Conservation (phyloP, 2,888 invertebrate species). For the Parascotia fuliginaria region DNA sequence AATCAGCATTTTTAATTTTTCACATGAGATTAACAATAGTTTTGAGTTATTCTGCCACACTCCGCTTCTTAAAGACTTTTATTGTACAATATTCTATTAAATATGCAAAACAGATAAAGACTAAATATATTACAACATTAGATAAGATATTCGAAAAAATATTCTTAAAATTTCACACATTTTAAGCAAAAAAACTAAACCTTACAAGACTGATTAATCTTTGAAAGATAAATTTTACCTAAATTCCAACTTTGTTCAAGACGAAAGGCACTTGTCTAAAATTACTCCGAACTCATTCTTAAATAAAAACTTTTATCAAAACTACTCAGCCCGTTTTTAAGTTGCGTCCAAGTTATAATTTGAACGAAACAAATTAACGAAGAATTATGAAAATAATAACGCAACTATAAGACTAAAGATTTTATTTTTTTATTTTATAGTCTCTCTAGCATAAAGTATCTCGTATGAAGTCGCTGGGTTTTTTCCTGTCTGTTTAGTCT, state of each 20-base stretch:
- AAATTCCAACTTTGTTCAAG: constrained; percentile 9
- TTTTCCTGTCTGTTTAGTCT: too few species aligned
- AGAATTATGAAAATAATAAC: too few species aligned
- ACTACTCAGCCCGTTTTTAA: constrained; percentile 9
- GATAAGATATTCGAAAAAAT: not conserved
- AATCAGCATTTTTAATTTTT: constrained; percentile 61
- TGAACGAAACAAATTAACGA: not conserved
- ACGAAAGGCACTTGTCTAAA: constrained; percentile 17
- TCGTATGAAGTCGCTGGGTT: too few species aligned
- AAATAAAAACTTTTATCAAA: constrained; percentile 23
- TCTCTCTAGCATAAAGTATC: too few species aligned
- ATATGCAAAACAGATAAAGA: not conserved
- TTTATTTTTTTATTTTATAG: too few species aligned
- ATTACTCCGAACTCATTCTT: constrained; percentile 7
- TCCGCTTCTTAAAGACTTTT: constrained; percentile 25
- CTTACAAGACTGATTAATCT: constrained; percentile 1
- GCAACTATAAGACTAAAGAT: too few species aligned
- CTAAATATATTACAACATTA: not conserved
- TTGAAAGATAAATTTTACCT: not conserved
- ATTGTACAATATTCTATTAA: not conserved
- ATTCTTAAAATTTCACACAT: not conserved
- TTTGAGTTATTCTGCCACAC: constrained; percentile 46
- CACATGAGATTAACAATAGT: constrained; percentile 47
- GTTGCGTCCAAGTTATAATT: constrained; percentile 19
- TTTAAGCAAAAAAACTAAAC: too few species aligned